Conservation (phyloP, 2,113 vertebrate genomes). For the Malurus cyaneus region DNA sequence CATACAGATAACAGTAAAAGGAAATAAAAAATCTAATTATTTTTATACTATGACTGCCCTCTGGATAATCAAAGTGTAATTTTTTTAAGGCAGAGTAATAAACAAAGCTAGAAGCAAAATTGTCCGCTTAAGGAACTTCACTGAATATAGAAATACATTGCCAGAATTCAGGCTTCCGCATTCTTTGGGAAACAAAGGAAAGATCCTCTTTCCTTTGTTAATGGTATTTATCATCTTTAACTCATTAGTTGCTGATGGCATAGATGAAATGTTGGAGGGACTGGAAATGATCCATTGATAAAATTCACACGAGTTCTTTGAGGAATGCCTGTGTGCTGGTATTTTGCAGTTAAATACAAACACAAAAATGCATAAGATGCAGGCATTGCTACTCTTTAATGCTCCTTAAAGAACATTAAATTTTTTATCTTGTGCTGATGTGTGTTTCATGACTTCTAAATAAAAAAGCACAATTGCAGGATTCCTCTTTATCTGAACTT, state of each 20-base stretch:
- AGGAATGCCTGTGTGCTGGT: not conserved
- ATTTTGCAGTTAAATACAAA: not conserved
- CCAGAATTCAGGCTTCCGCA: conserved; percentile 15
- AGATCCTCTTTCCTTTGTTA: conserved; percentile 66
- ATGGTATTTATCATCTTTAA: conserved; percentile 66
- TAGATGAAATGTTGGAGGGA: not conserved
- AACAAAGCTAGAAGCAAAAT: conserved; percentile 5
- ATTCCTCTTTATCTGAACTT: conserved; percentile 40
- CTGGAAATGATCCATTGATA: not conserved
- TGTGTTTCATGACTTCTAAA: not conserved
- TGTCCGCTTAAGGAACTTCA: not conserved
- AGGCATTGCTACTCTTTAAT: not conserved
- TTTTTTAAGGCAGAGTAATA: not conserved
- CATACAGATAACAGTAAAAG: not conserved
- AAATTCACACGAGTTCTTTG: not conserved
- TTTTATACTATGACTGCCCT: not conserved
- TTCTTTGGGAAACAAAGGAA: conserved; percentile 69
- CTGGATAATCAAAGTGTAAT: not conserved
- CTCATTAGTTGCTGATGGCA: conserved; percentile 59
- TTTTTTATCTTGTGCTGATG: not conserved
- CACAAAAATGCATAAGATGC: not conserved
- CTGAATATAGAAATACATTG: not conserved
- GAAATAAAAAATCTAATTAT: not conserved
- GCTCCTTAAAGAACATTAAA: not conserved
- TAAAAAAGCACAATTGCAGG: not conserved